Conservation (phyloP, 2,888 invertebrate species). For the Melieria crassipennis region DNA sequence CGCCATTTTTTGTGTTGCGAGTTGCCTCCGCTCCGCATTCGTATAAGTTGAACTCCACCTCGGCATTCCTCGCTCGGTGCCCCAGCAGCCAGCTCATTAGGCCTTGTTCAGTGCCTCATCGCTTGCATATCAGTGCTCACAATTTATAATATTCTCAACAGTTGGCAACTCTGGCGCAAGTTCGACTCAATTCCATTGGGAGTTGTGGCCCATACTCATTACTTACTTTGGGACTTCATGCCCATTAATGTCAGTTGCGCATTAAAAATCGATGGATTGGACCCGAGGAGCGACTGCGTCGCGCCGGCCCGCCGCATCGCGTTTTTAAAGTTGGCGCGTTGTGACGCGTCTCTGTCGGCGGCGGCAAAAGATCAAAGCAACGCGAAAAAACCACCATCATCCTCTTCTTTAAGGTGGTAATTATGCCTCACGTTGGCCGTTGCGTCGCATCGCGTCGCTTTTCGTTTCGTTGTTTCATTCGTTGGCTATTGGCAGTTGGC, state of each 20-base stretch:
- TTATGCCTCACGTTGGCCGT: constrained; percentile 52
- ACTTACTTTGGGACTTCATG: constrained; percentile 48
- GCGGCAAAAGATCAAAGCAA: constrained; percentile 60
- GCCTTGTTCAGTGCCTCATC: too few species aligned
- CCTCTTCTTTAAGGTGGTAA: constrained; percentile 61
- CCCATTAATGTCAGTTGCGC: constrained; percentile 65
- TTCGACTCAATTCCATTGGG: too few species aligned
- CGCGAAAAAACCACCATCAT: constrained; percentile 60
- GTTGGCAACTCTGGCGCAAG: too few species aligned
- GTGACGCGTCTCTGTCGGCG: background rate
- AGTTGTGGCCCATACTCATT: constrained; percentile 52
- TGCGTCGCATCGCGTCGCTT: too few species aligned
- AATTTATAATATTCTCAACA: too few species aligned
- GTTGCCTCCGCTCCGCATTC: too few species aligned
- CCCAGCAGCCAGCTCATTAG: too few species aligned
- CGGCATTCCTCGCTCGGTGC: too few species aligned
- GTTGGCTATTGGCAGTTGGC: constrained; percentile 16
- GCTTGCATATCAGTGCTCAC: too few species aligned
- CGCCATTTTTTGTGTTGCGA: too few species aligned
- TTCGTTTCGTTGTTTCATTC: constrained; percentile 30
- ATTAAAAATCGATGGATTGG: constrained; percentile 66
- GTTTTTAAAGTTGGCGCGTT: constrained; percentile 34
- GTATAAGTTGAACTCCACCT: too few species aligned
- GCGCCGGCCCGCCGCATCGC: too few species aligned
- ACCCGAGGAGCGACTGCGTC: constrained; percentile 29